phyloP scores from a whole-genome alignment of 2,888 invertebrate species.

The Megamerina dolium region DNA sequence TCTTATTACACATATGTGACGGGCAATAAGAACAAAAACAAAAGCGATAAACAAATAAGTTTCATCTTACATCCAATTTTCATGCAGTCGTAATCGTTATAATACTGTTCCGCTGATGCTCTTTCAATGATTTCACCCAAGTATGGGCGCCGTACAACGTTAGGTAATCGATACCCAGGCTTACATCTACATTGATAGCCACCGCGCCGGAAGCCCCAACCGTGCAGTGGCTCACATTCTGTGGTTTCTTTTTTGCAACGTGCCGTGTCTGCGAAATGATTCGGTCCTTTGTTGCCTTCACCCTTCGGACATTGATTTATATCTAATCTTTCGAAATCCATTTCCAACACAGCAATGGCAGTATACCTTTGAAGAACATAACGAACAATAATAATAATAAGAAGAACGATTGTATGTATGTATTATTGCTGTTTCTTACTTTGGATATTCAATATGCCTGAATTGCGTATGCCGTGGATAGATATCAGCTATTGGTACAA shows the following conservation, averaged over 20 bases:
- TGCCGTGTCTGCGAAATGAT: conserved; percentile 83
- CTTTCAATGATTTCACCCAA: conserved; percentile 90
- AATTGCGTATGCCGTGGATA: conserved; percentile 90
- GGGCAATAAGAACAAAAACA: too few relatives aligned
- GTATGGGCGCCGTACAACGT: conserved; percentile 81
- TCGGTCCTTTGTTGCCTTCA: conserved; percentile 80
- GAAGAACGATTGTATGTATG: not conserved
- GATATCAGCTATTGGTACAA: conserved; percentile 91
- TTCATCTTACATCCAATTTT: conserved; percentile 78
- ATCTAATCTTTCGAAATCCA: conserved; percentile 94
- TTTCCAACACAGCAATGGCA: conserved; percentile 85
- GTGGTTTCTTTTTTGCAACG: conserved; percentile 87
- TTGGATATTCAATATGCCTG: conserved; percentile 88
- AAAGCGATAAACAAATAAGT: too few relatives aligned
- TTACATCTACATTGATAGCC: conserved; percentile 92
- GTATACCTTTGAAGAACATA: conserved; percentile 59
- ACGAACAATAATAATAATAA: not conserved
- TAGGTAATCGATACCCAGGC: conserved; percentile 82
- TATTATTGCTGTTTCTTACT: conserved; percentile 54
- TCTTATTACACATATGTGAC: too few relatives aligned
- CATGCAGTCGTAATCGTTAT: conserved; percentile 84
- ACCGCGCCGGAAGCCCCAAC: conserved; percentile 92
- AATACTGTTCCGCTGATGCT: conserved; percentile 88
- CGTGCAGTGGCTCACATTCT: conserved; percentile 94
- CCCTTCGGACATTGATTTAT: conserved; percentile 94